Evolutionary conservation across 1,140 invertebrate genomes (phyloP).

Genomic region (Forficula auricularia): DNA sequence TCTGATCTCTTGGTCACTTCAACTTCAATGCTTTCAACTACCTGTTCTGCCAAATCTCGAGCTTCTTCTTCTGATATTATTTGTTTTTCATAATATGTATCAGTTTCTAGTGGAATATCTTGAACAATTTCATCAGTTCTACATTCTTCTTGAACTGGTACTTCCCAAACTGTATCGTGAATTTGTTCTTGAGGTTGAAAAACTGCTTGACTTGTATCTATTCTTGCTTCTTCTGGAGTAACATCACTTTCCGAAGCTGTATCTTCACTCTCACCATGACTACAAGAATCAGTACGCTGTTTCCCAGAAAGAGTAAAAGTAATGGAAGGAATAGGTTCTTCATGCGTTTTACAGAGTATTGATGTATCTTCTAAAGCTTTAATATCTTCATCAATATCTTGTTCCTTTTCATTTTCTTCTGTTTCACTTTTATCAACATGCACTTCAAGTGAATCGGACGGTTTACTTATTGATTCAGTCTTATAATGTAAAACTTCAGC

Average conservation of each 20-base stretch:
- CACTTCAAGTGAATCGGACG: slow-evolving; percentile 28
- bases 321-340: slow-evolving; percentile 13
- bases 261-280: slow-evolving; percentile 30
- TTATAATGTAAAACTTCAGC: slow-evolving; percentile 19
- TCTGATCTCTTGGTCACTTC: slow-evolving; percentile 27
- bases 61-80: slow-evolving; percentile 26
- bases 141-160: slow-evolving; percentile 33
- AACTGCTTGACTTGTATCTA: slow-evolving; percentile 6
- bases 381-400: slow-evolving; percentile 23
- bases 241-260: slow-evolving; percentile 35
- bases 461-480: slow-evolving; percentile 22
- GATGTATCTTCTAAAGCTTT: slow-evolving; percentile 21
- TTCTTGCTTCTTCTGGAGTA: slow-evolving; percentile 18
- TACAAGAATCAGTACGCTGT: slow-evolving; percentile 11
- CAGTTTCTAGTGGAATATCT: slow-evolving; percentile 21
- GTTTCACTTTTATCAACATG: slow-evolving; percentile 33
- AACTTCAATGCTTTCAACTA: slow-evolving; percentile 33
- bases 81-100: slow-evolving; percentile 23
- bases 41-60: slow-evolving; percentile 27
- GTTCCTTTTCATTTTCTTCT: slow-evolving; percentile 29
- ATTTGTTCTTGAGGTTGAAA: slow-evolving; percentile 18
- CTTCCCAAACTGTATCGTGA: slow-evolving; percentile 40
- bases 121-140: slow-evolving; percentile 16
- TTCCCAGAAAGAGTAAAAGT: slow-evolving; percentile 14
- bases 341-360: slow-evolving; percentile 4